Percentiles rank a stretch among this genome's conserved stretches.
Conservation (phyloP, 2,888 invertebrate species). For the Sesia bembeciformis region DNA sequence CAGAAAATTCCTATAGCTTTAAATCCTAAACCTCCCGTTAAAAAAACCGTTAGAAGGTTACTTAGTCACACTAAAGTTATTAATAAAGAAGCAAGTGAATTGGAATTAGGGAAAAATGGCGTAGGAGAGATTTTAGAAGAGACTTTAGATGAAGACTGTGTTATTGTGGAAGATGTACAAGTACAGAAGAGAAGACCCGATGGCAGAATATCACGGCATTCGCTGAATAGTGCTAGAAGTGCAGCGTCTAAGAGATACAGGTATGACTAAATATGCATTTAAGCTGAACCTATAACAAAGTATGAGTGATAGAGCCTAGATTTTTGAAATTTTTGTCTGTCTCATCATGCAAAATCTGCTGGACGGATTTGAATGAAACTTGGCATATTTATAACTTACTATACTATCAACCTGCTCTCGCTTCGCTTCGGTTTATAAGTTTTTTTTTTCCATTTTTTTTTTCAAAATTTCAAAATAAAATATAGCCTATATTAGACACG, state of each 20-base stretch:
- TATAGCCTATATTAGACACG: too few relatives aligned
- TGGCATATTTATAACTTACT: too few relatives aligned
- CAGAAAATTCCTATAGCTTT: slow-evolving; percentile 39
- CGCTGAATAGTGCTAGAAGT: slow-evolving; percentile 18
- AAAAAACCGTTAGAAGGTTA: slow-evolving; percentile 29
- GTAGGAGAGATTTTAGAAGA: not conserved
- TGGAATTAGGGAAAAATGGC: too few relatives aligned
- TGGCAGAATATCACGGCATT: not conserved
- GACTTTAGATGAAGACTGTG: slow-evolving; percentile 7
- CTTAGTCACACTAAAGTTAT: slow-evolving; percentile 9
- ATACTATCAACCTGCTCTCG: too few relatives aligned
- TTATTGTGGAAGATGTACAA: slow-evolving; percentile 1
- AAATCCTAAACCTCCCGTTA: slow-evolving; percentile 12
- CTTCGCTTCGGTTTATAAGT: too few relatives aligned
- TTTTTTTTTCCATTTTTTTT: too few relatives aligned
- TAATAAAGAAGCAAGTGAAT: not conserved
- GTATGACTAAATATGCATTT: slow-evolving; percentile 7
- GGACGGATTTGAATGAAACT: too few relatives aligned
- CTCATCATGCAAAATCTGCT: too few relatives aligned
- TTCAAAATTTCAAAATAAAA: too few relatives aligned
- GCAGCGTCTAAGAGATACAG: slow-evolving; percentile 51
- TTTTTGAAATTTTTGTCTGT: too few relatives aligned
- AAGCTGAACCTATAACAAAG: not conserved
- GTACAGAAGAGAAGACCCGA: not conserved
- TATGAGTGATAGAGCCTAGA: too few relatives aligned